phyloP scores from a whole-genome alignment of 92 coral and sea anemone species.

The Umimayanthus chanpuru region DNA sequence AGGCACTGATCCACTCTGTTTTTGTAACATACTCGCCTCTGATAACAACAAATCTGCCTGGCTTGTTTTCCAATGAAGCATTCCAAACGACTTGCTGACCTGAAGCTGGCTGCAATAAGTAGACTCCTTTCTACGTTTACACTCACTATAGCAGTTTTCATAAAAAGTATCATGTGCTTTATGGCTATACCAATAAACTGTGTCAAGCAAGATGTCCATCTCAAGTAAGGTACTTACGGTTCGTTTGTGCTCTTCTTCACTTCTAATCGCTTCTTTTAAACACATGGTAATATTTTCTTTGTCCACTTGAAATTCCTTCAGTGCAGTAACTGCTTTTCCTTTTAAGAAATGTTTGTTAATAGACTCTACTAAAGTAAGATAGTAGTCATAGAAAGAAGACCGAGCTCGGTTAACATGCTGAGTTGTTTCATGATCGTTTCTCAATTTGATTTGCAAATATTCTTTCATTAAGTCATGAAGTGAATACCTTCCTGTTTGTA shows the following conservation, averaged over 20 bases:
- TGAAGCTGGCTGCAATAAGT: not conserved
- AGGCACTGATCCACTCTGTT: not conserved
- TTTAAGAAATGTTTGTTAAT: not conserved
- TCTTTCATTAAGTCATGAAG: conserved; percentile 13
- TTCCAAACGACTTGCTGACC: not conserved
- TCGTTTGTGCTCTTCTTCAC: not conserved
- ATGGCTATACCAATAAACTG: not conserved
- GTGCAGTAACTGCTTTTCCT: not conserved
- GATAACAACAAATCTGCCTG: conserved; percentile 1
- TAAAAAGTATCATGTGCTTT: not conserved
- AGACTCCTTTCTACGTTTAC: not conserved
- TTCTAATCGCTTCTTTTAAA: not conserved
- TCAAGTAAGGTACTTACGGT: not conserved
- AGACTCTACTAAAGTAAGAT: not conserved
- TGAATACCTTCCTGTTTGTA: not conserved
- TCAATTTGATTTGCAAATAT: not conserved
- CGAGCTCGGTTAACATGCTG: not conserved
- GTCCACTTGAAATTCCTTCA: not conserved
- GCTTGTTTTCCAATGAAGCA: not conserved
- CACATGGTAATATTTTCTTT: not conserved
- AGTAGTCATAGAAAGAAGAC: not conserved
- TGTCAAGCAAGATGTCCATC: not conserved
- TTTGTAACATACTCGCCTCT: not conserved
- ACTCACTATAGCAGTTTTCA: not conserved
- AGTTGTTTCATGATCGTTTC: not conserved